Conservation (phyloP, 1,140 invertebrate species). For the Heliothis subflexa region DNA sequence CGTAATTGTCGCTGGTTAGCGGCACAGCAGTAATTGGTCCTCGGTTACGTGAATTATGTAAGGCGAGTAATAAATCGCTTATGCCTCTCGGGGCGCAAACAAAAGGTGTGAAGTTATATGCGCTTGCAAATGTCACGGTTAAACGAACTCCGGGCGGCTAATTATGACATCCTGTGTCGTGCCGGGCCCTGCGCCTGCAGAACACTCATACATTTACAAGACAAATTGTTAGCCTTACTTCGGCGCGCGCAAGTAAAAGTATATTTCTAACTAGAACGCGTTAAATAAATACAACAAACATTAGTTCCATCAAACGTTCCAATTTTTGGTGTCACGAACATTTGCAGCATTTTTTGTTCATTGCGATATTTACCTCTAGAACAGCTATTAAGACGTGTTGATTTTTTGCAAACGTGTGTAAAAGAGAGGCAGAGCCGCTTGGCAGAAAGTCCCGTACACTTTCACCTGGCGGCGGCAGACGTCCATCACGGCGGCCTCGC, state of each 20-base stretch:
- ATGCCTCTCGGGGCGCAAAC: neutral
- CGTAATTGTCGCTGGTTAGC: constrained; percentile 25
- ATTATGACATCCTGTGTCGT: constrained; percentile 39
- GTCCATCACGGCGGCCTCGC: constrained; percentile 39
- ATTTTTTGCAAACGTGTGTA: constrained; percentile 40
- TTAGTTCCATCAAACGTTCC: neutral
- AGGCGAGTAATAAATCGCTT: constrained; percentile 8
- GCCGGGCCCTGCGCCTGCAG: neutral
- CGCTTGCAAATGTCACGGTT: constrained; percentile 41
- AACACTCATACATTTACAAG: neutral
- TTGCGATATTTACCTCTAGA: constrained; percentile 25
- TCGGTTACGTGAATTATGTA: constrained; percentile 40
- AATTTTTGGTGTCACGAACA: constrained; percentile 18
- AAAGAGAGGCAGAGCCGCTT: constrained; percentile 34
- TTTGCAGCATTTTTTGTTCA: constrained; percentile 40
- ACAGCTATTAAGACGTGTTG: constrained; percentile 30
- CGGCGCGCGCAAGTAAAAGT: constrained; percentile 25
- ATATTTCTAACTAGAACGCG: constrained; percentile 24
- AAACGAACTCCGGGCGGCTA: constrained; percentile 34
- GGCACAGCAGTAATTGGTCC: neutral
- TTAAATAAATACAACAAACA: constrained; percentile 38
- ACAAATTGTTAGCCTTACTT: constrained; percentile 12
- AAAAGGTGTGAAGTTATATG: constrained; percentile 38
- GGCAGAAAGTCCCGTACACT: constrained; percentile 56
- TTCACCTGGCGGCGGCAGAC: constrained; percentile 49